Base-by-base conservation (phyloP, 1,140 invertebrate genomes). In the Cotesia vestalis region DNA sequence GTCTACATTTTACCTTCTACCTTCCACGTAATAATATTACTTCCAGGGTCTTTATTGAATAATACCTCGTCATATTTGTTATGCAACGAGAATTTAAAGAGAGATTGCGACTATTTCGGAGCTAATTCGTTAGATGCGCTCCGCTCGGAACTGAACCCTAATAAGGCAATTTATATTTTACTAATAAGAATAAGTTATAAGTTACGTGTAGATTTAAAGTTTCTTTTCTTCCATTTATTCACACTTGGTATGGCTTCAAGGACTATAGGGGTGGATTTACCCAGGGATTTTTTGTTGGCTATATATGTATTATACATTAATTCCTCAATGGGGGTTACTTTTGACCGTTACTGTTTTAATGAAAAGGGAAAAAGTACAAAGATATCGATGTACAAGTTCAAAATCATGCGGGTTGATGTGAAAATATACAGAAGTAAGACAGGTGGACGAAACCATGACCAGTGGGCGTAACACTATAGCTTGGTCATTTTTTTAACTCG, bases 401-500 rank as follows among this genome's bases (percentile, higher is more conserved):
- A 57, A 66, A 62, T 66, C 64, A 73, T 73, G 66, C 71, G 71
- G 71, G 71, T 38, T 20, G 38, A 66, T 4, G 55, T 35, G 55
- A 34, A 9, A 34, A 38, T 20, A 40, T 60, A 35, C 40, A 17
- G 36, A 35, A 61, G 14, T 51, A 38, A 70, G 79, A 81, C 82
- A 85, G 82, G 79, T 83, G 81, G 77, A 81, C 78, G 73, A 46
- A 61, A 78, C 73, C 78, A 76, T 80, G 77, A 77, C 76, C 80
- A 81, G 73, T 66, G 72, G 76, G 70, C 78, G 80, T 81, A 81
- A 85, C 81, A 38, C 12, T 40, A 27, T 11, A 8, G 68, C 27
- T 71, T 62, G 20, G 35, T 63, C 63, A 53, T 61, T 51, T 14
- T 8, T 46, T 55, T n/a, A n/a, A n/a, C 9, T 63, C 69, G 59